Base-by-base conservation (phyloP, 2,797 vertebrate species). In the Scyliorhinus canicula region DNA sequence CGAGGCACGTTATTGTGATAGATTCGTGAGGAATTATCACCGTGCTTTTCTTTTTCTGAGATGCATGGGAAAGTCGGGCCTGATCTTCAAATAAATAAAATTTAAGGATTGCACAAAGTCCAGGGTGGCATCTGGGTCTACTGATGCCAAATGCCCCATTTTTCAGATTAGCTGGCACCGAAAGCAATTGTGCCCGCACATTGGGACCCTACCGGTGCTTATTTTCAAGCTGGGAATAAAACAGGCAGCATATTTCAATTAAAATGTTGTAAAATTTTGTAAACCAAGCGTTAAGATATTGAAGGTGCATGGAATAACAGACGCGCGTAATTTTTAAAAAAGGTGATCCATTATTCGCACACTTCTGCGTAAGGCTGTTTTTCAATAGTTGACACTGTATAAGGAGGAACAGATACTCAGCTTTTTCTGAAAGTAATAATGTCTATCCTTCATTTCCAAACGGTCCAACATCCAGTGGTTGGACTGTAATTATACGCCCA, bases 131-230 rank as follows among this genome's bases (percentile, higher is more conserved):
- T 99, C 99, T 99, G 99, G 99, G 98, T 98, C 98, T 99, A 99
- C 98, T 98, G 98, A 98, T 98, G 98, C 98, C 99, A 99, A 99
- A 99, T 99, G 99, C 98, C 98, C 98, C 98, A 98, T 98, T 99
- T 98, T 99, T 99, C 98, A 99, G 98, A 98, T 98, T 98, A 99
- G 99, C 98, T 99, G 99, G 98, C 99, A 98, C 98, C 97, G 98
- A 98, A n/a, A 97, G 97, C 98, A 96, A 98, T 97, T 98, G 98
- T 98, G 98, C 98, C 98, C 97, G 97, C 97, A 97, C 96, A 97
- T 96, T 97, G 97, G 97, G 0, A 5, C 2, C 6, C 93, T 97
- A 98, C 97, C 97, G 98, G 97, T 97, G 97, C 98, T 98, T 98
- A 98, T 47, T 74, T 94, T 71, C 26, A 7, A 35, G 3, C 7